These are phyloP conservation scores for Mycetomoellerius zeteki DNA, from an alignment of 1,140 invertebrate species.

Conservation along the genomic window DNA sequence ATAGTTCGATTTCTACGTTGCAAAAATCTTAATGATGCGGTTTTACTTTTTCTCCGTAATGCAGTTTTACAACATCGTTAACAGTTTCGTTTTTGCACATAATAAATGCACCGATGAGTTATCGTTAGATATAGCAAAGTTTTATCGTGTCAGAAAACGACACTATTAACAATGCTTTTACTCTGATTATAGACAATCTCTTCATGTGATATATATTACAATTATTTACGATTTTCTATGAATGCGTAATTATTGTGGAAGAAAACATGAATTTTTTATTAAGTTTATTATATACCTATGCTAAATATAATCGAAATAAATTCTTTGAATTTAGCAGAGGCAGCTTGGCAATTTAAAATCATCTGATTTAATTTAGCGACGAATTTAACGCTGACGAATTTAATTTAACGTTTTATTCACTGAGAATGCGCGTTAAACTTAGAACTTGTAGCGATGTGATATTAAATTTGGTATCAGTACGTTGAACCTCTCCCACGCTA, in stretches of 20 bases:
- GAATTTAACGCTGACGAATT: background rate
- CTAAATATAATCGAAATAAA: background rate
- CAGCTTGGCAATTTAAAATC: background rate
- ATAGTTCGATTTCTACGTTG: background rate
- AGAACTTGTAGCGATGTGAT: background rate
- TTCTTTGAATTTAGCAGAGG: background rate
- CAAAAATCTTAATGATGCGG: background rate
- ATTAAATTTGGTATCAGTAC: background rate
- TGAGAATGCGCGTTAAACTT: background rate
- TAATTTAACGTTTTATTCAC: constrained; percentile 10
- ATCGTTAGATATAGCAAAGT: constrained; percentile 28
- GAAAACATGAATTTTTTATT: background rate
- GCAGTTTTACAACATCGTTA: background rate
- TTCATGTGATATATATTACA: background rate
- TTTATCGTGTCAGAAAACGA: background rate
- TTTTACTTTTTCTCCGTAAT: background rate
- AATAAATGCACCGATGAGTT: constrained; percentile 11
- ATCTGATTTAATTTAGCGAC: background rate
- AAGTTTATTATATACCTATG: background rate
- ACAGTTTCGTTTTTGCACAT: background rate
- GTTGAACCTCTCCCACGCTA: background rate
- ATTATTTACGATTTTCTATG: background rate
- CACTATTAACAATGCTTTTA: background rate
- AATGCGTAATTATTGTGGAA: background rate
- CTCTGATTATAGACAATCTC: background rate